A percentile compares a stretch with the other conserved stretches of the same genome.
Evolutionary conservation across 37 sponge, comb jelly and placozoan genomes (phyloP).

Genomic region (Geodia barretti): DNA sequence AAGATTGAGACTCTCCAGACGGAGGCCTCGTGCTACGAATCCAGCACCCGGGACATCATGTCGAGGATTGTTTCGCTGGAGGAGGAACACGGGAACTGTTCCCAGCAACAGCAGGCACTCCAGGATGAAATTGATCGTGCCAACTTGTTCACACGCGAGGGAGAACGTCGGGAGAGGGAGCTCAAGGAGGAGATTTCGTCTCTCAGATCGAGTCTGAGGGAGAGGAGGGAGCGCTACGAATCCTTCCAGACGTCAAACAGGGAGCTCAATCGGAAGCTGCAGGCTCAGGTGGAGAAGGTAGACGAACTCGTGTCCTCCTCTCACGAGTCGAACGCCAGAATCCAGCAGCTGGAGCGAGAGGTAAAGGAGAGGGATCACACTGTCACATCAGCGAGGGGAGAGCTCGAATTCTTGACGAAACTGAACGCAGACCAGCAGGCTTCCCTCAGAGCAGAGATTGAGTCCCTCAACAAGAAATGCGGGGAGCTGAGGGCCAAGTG

Average conservation of each 20-base stretch:
- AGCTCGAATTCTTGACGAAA: slow-evolving; percentile 17
- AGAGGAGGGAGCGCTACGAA: slow-evolving; percentile 13
- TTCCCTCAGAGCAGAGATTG: background rate
- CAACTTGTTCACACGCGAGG: background rate
- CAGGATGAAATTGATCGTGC: slow-evolving; percentile 18
- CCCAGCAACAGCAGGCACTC: background rate
- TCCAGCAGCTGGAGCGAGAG: slow-evolving; percentile 5
- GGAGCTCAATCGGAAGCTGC: slow-evolving; percentile 30
- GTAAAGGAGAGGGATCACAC: slow-evolving; percentile 7
- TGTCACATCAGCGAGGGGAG: slow-evolving; percentile 14
- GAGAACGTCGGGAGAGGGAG: background rate
- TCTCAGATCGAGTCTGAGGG: slow-evolving; percentile 12
- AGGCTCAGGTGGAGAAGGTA: background rate
- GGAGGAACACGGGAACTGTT: slow-evolving; percentile 32
- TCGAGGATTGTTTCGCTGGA: slow-evolving; percentile 40
- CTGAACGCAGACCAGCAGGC: background rate
- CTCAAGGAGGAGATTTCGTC: background rate
- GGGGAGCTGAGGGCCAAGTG: background rate
- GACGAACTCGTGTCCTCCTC: slow-evolving; percentile 12
- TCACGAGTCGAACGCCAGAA: background rate
- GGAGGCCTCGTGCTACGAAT: slow-evolving; percentile 23
- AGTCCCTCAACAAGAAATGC: slow-evolving; percentile 9
- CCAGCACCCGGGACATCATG: slow-evolving; percentile 33
- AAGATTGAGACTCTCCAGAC: slow-evolving; percentile 45
- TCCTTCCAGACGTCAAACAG: slow-evolving; percentile 19